Conservation (phyloP, 2,888 invertebrate genomes). For the Platycheirus rosarum region DNA sequence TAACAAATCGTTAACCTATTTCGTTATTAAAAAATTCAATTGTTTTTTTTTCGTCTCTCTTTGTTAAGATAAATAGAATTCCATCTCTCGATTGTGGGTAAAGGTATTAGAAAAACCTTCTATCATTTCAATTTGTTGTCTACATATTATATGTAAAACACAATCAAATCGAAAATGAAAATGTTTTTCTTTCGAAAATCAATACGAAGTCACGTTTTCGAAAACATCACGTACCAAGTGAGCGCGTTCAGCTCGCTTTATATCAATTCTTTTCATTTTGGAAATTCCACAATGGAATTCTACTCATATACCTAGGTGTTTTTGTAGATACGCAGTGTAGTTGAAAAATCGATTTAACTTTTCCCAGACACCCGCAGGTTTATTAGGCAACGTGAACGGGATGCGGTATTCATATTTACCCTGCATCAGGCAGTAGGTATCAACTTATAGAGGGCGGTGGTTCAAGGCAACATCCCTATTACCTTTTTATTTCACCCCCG, state of each 20-base stretch:
- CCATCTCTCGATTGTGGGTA: conserved; percentile 12
- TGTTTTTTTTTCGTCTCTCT: conserved; percentile 39
- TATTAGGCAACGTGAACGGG: background rate
- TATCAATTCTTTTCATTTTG: conserved; percentile 24
- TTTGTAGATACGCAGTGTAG: background rate
- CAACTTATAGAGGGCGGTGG: conserved; percentile 45
- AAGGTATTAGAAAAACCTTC: conserved; percentile 43
- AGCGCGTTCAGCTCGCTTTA: conserved; percentile 36
- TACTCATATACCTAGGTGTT: background rate
- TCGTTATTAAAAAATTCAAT: conserved; percentile 70
- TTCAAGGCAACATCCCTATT: conserved; percentile 64
- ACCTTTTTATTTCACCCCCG: background rate
- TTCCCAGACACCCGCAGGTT: conserved; percentile 59
- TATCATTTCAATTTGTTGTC: conserved; percentile 28
- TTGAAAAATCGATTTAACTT: conserved; percentile 56
- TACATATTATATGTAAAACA: conserved; percentile 5
- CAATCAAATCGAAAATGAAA: conserved; percentile 67
- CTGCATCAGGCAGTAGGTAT: conserved; percentile 23
- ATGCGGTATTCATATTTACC: too few species aligned
- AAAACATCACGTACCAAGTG: conserved; percentile 80
- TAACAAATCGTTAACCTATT: conserved; percentile 75
- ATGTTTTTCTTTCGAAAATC: conserved; percentile 78
- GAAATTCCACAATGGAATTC: conserved; percentile 38
- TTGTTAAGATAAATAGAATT: conserved; percentile 22
- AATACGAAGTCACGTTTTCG: conserved; percentile 82